These are phyloP conservation scores for Ernsta delagoae DNA, from an alignment of 2,888 invertebrate species.

Conservation along the genomic window DNA sequence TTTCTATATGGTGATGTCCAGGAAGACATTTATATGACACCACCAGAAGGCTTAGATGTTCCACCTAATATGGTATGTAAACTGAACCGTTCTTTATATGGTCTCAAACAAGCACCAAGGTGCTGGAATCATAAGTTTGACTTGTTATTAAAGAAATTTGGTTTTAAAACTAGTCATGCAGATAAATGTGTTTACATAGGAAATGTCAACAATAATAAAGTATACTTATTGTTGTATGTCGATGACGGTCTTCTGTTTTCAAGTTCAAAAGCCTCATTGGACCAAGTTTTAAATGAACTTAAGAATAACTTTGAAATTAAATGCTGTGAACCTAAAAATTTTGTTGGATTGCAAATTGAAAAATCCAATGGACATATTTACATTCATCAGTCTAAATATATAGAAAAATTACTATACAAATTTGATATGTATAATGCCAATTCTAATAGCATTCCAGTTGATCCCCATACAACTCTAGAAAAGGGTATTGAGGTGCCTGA, in stretches of 20 bases:
- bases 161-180: conserved; percentile 2
- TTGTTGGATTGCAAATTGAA: background rate
- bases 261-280: background rate
- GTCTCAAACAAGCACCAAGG: background rate
- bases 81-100: background rate
- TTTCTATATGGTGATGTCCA: background rate
- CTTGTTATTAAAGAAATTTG: background rate
- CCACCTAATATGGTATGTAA: background rate
- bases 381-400: background rate
- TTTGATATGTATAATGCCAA: background rate
- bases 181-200: background rate
- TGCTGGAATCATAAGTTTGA: conserved; percentile 4
- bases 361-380: background rate
- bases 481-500: background rate
- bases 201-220: background rate
- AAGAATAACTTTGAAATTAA: background rate
- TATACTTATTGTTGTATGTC: background rate
- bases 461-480: background rate
- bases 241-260: background rate
- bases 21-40: background rate
- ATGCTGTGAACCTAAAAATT: background rate
- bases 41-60: background rate
- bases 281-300: background rate
- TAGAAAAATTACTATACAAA: background rate
- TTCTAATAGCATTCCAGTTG: background rate